Evolutionary conservation across 2,797 vertebrate genomes (phyloP).

Genomic region (Sciaenops ocellatus): DNA sequence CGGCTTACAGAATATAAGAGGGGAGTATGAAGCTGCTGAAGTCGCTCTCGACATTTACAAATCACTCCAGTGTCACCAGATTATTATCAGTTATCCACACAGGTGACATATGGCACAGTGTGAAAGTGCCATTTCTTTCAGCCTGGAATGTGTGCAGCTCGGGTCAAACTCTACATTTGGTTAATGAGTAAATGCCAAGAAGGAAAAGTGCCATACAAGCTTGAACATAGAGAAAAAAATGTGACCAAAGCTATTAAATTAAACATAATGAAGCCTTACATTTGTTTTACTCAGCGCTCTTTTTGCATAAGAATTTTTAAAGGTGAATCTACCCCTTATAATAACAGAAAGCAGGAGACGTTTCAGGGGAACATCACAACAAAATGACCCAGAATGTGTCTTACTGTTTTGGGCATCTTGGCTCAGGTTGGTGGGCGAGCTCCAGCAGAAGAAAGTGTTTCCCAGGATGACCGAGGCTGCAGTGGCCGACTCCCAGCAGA

Average conservation of each 20-base stretch:
- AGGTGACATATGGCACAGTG: not conserved
- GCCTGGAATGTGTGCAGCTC: constrained; percentile 58
- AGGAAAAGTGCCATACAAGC: constrained; percentile 29
- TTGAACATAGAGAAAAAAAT: not conserved
- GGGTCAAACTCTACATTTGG: constrained; percentile 81
- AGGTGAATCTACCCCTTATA: not conserved
- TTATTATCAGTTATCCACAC: not conserved
- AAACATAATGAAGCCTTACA: not conserved
- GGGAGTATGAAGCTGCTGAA: not conserved
- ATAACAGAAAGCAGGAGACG: constrained; percentile 45
- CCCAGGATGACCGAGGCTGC: constrained; percentile 63
- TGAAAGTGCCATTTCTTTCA: constrained; percentile 31
- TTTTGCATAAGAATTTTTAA: not conserved
- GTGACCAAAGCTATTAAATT: constrained; percentile 7
- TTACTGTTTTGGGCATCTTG: constrained; percentile 87
- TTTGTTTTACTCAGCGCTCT: not conserved
- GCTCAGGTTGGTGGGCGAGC: constrained; percentile 48
- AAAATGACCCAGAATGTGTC: constrained; percentile 18
- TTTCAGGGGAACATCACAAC: constrained; percentile 15
- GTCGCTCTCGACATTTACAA: not conserved
- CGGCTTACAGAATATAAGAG: not conserved
- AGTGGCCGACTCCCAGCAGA: constrained; percentile 67
- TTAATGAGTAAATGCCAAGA: constrained; percentile 81
- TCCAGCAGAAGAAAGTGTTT: constrained; percentile 63
- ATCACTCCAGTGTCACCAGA: not conserved